These are phyloP conservation scores for Caenorhabditis sp. DNA, from an alignment of 2,888 invertebrate species.

Conservation along the genomic window DNA sequence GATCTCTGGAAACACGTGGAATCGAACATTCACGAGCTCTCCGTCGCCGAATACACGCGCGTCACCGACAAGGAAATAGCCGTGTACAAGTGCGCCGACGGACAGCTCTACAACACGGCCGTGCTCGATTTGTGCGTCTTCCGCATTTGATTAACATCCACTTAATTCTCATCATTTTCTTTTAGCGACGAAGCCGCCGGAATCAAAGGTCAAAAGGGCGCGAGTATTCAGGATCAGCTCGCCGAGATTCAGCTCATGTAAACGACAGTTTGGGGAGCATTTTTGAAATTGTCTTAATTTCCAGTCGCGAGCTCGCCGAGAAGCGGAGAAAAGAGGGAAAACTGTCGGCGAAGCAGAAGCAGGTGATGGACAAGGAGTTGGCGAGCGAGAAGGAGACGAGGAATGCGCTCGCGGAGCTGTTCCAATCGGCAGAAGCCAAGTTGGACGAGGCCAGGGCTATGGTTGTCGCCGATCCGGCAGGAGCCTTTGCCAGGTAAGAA, in stretches of 20 bases:
- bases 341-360: constrained; percentile 91
- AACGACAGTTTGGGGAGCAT: not conserved
- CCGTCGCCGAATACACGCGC: constrained; percentile 45
- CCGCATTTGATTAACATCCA: not conserved
- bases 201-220: constrained; percentile 87
- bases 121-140: constrained; percentile 83
- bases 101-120: constrained; percentile 91
- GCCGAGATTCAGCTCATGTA: constrained; percentile 88
- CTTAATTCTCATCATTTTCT: constrained; percentile 19
- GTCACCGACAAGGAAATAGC: constrained; percentile 84
- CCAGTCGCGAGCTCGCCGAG: constrained; percentile 87
- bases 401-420: constrained; percentile 83
- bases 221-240: constrained; percentile 95
- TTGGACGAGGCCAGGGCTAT: constrained; percentile 67
- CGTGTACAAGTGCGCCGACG: constrained; percentile 89
- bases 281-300: not conserved
- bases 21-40: constrained; percentile 46
- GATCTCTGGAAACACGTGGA: constrained; percentile 67
- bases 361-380: constrained; percentile 89
- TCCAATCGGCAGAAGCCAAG: constrained; percentile 60
- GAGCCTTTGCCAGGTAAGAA: constrained; percentile 58
- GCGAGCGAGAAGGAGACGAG: constrained; percentile 89
- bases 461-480: constrained; percentile 67
- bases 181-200: constrained; percentile 72
- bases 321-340: constrained; percentile 81